Base-by-base conservation (phyloP, 2,113 vertebrate species). In the Hippolais icterina region DNA sequence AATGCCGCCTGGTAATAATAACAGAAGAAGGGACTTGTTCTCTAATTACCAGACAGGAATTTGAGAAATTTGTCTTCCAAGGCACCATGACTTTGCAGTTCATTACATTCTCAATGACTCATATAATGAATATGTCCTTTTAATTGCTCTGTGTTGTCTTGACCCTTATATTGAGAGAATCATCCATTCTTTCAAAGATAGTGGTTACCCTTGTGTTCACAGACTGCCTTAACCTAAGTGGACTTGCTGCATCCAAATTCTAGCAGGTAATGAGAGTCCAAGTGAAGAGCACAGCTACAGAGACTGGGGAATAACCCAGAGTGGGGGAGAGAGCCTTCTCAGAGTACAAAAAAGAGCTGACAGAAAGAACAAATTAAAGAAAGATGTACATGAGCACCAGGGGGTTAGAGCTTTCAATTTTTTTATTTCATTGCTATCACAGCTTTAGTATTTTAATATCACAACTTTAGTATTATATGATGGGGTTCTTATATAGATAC, bases 101-200 rank as follows among this genome's bases (percentile, higher is more conserved):
- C 86, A 88, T 86, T 92, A 86, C 72, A 66, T 70, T 90, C 59
- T 86, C 76, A 88, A 83, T 83, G 76, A 74, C 59, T 90, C 79
- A 54, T 60, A 59, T 31, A 57, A 83, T 74, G 19, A 88, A 20
- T 72, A 93, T 16, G 50, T 54, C 68, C 83, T 90, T 90, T 89
- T 72, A 88, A 90, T 79, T 2, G 4, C 53, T 65, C 44, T 87
- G 64, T 70, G 37, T 88, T 92, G 13, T 69, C 88, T 70, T 92
- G 54, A 80, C 59, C 63, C 39, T 88, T 50, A 15, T 31, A 31
- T 21, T 72, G 69, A 72, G 15, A 64, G 10, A 17, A 63, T 63
- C 3, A 1, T 57, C 82, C 28, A 72, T 83, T 86, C 64, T 66
- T 84, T 74, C 27, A 78, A 74, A 83, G 68, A 42, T 11, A 54